phyloP scores from a whole-genome alignment of 2,797 vertebrate species.

The Oreochromis grahami region DNA sequence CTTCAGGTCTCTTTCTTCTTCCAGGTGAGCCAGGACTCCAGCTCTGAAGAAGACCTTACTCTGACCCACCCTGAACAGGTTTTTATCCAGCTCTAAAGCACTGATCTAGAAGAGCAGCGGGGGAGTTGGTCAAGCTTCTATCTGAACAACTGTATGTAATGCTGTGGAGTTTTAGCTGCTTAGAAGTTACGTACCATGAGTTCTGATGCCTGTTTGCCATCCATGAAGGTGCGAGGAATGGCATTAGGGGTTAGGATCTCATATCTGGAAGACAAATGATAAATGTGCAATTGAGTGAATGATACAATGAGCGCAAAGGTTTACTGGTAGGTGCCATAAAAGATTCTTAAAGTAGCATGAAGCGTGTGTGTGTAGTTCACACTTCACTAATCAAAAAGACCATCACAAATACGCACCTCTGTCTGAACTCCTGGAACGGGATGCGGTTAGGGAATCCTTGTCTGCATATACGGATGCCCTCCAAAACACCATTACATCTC shows the following conservation, averaged over 20 bases:
- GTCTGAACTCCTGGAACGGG: conserved; percentile 92
- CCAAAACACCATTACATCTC: conserved; percentile 88
- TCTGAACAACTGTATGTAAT: neutral
- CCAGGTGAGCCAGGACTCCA: conserved; percentile 87
- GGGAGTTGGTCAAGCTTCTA: neutral
- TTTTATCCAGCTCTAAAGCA: conserved; percentile 86
- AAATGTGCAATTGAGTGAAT: neutral
- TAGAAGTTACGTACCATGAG: conserved; percentile 78
- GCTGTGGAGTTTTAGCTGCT: neutral
- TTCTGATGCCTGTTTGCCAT: conserved; percentile 87
- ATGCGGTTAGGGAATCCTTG: conserved; percentile 93
- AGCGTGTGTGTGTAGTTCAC: neutral
- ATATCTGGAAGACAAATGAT: conserved; percentile 64
- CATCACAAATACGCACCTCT: conserved; percentile 74
- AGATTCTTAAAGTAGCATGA: neutral
- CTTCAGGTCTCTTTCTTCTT: conserved; percentile 90
- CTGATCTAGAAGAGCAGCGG: conserved; percentile 74
- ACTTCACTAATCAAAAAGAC: neutral
- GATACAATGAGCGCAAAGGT: neutral
- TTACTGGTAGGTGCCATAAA: neutral
- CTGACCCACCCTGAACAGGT: conserved; percentile 89
- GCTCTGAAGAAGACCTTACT: conserved; percentile 94
- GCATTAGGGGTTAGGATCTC: conserved; percentile 86
- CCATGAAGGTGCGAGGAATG: conserved; percentile 90
- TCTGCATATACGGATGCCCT: conserved; percentile 92